Percentiles rank a stretch among this genome's conserved stretches.
These are phyloP conservation scores for Tubulanus polymorphus DNA, from an alignment of 2,888 invertebrate genomes.

Conservation along the genomic window DNA sequence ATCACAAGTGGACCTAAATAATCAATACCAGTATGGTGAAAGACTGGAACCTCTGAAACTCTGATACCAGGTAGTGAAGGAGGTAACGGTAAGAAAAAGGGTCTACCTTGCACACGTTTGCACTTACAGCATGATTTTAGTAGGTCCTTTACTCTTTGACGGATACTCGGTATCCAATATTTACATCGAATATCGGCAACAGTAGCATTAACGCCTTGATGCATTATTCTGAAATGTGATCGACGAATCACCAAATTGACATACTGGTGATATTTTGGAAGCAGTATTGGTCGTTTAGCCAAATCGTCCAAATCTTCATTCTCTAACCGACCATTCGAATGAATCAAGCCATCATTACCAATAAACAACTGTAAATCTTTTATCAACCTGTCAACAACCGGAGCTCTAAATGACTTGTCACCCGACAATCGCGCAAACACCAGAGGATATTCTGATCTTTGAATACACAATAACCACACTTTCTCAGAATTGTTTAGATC, in stretches of 20 bases:
- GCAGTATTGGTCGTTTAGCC: background rate
- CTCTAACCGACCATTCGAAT: background rate
- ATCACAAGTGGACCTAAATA: conserved; percentile 13
- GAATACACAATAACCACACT: too few relatives aligned
- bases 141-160: conserved; percentile 6
- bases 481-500: too few relatives aligned
- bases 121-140: conserved; percentile 14
- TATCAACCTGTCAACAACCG: too few relatives aligned
- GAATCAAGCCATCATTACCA: background rate
- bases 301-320: background rate
- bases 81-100: background rate
- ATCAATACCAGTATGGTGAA: conserved; percentile 19
- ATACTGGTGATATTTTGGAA: background rate
- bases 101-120: conserved; percentile 9
- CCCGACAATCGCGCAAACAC: too few relatives aligned
- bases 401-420: too few relatives aligned
- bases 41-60: conserved; percentile 9
- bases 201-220: conserved; percentile 2
- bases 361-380: background rate
- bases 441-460: too few relatives aligned
- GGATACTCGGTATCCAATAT: conserved; percentile 16
- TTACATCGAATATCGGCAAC: conserved; percentile 13
- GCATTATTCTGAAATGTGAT: background rate
- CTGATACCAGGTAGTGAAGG: background rate
- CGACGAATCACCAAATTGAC: background rate